Percentiles rank a stretch among this genome's conserved stretches.
Evolutionary conservation across 2,797 vertebrate genomes (phyloP).

Genomic region (Oreortyx pictus): DNA sequence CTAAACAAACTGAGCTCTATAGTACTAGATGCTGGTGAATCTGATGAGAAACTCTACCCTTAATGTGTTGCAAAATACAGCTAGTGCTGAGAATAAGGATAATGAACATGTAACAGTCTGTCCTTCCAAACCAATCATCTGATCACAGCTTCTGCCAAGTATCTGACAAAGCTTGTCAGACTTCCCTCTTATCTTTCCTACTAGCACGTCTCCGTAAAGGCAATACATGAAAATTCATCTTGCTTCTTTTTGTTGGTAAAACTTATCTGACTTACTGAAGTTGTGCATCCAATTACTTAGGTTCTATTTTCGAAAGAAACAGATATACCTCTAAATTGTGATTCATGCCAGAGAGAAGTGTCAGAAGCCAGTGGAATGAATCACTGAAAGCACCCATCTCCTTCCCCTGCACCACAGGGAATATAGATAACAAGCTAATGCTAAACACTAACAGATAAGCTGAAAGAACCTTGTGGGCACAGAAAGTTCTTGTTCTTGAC

Average conservation of each 20-base stretch:
- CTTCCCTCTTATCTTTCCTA: neutral
- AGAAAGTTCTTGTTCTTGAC: neutral
- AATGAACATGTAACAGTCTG: constrained; percentile 34
- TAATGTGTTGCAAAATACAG: neutral
- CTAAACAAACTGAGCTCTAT: neutral
- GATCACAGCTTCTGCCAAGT: constrained; percentile 40
- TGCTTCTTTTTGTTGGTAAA: neutral
- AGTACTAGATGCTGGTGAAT: neutral
- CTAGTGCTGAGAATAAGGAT: constrained; percentile 26
- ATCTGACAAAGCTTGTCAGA: constrained; percentile 35
- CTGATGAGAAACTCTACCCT: neutral
- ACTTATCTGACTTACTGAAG: neutral
- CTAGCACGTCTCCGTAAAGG: neutral
- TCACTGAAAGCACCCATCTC: neutral
- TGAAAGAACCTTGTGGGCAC: neutral
- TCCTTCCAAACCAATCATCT: constrained; percentile 44
- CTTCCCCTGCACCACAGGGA: neutral
- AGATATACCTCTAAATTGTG: neutral
- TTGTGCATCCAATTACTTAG: neutral
- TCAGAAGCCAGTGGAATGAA: neutral
- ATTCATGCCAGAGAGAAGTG: neutral
- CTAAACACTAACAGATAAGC: neutral
- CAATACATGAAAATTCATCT: neutral
- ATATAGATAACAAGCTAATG: neutral
- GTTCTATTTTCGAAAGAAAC: neutral